Percentiles rank a stretch among this genome's conserved stretches.
Evolutionary conservation across 1,140 invertebrate species (phyloP).

Genomic region (Sesamia nonagrioides): DNA sequence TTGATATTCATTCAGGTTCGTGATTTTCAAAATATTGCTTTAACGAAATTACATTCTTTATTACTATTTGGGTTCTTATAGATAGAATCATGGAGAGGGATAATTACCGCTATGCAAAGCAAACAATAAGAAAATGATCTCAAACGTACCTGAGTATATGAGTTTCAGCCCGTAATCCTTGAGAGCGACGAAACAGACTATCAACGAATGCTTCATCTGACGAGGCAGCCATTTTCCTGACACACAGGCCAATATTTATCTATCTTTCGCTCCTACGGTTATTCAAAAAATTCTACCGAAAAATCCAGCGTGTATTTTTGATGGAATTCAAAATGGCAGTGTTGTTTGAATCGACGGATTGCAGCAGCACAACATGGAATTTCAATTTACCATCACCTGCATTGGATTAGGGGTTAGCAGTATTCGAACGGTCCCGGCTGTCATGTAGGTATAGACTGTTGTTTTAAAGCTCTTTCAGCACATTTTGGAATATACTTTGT

Average conservation of each 20-base stretch:
- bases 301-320: conserved; percentile 30
- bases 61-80: too few species aligned
- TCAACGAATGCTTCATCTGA: background rate
- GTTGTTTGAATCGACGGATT: conserved; percentile 35
- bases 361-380: conserved; percentile 58
- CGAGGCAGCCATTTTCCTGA: conserved; percentile 4
- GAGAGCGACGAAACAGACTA: background rate
- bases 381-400: conserved; percentile 65
- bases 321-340: conserved; percentile 32
- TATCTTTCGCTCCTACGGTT: conserved; percentile 20
- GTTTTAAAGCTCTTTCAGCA: background rate
- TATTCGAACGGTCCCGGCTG: conserved; percentile 21
- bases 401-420: conserved; percentile 53
- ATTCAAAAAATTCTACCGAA: conserved; percentile 26
- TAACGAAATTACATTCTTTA: too few species aligned
- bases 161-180: background rate
- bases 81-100: too few species aligned
- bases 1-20: too few species aligned
- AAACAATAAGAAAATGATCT: background rate
- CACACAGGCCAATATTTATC: conserved; percentile 8
- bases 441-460: background rate
- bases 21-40: too few species aligned
- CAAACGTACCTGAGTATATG: background rate
- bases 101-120: too few species aligned
- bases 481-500: background rate